These are phyloP conservation scores for Enoplosus armatus DNA, from an alignment of 2,797 vertebrate species.

Conservation along the genomic window DNA sequence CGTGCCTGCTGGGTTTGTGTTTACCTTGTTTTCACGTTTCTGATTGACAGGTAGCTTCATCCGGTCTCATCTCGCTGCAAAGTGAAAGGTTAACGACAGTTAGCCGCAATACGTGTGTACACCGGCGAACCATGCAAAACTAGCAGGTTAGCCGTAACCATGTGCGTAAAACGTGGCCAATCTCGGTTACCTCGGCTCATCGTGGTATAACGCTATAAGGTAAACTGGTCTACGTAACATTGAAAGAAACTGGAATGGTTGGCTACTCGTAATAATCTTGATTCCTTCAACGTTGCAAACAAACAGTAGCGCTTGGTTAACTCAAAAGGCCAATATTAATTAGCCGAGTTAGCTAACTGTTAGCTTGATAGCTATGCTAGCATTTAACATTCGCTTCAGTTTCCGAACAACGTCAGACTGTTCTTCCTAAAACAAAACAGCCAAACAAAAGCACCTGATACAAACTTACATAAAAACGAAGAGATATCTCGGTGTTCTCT, in stretches of 20 bases:
- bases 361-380: neutral
- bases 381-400: neutral
- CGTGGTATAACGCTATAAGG: neutral
- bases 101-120: too few species aligned
- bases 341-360: neutral
- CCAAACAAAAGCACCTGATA: accelerated
- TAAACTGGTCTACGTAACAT: accelerated
- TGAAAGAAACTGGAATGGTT: accelerated
- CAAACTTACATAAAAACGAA: neutral
- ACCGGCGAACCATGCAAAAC: accelerated
- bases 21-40: slow-evolving; percentile 91
- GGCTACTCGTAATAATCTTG: accelerated
- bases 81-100: accelerated
- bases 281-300: neutral
- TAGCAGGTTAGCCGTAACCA: neutral
- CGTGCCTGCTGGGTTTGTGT: accelerated
- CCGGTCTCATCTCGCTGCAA: slow-evolving; percentile 74
- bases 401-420: accelerated
- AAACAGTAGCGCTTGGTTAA: accelerated
- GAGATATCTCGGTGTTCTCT: accelerated
- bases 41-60: slow-evolving; percentile 88
- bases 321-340: neutral
- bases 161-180: neutral
- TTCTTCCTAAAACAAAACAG: neutral
- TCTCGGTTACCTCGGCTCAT: accelerated